phyloP scores from a whole-genome alignment of 2,888 invertebrate species.

The Zele albiditarsus region DNA sequence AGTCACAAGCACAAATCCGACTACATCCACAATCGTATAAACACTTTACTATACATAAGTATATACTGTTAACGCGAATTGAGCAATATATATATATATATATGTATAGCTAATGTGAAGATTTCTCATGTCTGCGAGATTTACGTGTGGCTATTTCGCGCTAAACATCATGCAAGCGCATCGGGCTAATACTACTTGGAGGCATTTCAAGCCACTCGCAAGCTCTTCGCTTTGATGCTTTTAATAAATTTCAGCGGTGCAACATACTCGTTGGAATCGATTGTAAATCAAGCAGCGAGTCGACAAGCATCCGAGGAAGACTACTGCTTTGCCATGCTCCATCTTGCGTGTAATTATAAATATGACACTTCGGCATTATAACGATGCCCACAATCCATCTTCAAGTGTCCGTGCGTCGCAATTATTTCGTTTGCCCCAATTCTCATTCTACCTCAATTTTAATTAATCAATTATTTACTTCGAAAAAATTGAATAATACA shows the following conservation, averaged over 20 bases:
- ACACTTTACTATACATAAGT: neutral
- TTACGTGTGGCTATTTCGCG: slow-evolving; percentile 54
- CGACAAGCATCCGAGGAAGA: slow-evolving; percentile 34
- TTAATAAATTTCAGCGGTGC: slow-evolving; percentile 56
- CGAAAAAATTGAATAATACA: neutral
- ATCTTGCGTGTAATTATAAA: slow-evolving; percentile 42
- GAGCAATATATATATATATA: slow-evolving; percentile 24
- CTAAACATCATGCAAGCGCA: slow-evolving; percentile 48
- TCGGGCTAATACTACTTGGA: slow-evolving; percentile 51
- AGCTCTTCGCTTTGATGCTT: slow-evolving; percentile 53
- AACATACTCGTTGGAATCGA: slow-evolving; percentile 53
- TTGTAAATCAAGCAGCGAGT: slow-evolving; percentile 51
- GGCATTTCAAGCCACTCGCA: slow-evolving; percentile 52
- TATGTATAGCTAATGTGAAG: slow-evolving; percentile 23
- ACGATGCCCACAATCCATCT: slow-evolving; percentile 41
- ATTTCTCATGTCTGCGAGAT: slow-evolving; percentile 48
- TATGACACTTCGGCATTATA: slow-evolving; percentile 46
- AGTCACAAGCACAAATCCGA: neutral
- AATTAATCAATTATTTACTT: slow-evolving; percentile 13
- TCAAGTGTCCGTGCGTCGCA: slow-evolving; percentile 29
- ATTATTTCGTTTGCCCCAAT: slow-evolving; percentile 38
- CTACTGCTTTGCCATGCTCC: slow-evolving; percentile 20
- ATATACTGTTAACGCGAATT: neutral
- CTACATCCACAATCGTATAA: neutral
- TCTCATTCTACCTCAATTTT: slow-evolving; percentile 4